These are phyloP conservation scores for Yponomeuta sedellus DNA, from an alignment of 2,888 invertebrate species.

Conservation along the genomic window DNA sequence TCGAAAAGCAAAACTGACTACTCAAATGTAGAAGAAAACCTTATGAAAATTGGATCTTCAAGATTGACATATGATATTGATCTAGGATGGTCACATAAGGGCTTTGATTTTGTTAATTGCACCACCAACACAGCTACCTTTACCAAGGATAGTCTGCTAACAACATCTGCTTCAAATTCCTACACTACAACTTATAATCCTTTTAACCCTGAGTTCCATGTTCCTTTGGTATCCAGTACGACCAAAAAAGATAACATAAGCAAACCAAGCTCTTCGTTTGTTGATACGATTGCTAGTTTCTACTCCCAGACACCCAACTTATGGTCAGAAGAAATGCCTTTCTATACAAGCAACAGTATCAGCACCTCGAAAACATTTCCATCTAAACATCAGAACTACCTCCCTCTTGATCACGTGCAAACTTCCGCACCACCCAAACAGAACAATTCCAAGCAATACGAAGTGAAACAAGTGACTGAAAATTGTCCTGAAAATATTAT, in stretches of 20 bases:
- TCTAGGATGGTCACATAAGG: slow-evolving; percentile 69
- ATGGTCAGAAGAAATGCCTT: slow-evolving; percentile 65
- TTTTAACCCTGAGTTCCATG: slow-evolving; percentile 67
- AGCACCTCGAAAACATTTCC: slow-evolving; percentile 39
- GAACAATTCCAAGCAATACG: slow-evolving; percentile 46
- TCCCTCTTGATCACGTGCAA: slow-evolving; percentile 42
- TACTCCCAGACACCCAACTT: slow-evolving; percentile 62
- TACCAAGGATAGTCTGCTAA: slow-evolving; percentile 58
- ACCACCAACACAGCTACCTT: slow-evolving; percentile 52
- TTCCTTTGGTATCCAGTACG: slow-evolving; percentile 53
- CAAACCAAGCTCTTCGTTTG: slow-evolving; percentile 51
- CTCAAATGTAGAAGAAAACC: slow-evolving; percentile 59
- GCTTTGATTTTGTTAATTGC: slow-evolving; percentile 64
- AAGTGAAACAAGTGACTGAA: slow-evolving; percentile 42
- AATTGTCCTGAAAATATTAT: slow-evolving; percentile 33
- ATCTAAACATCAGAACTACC: slow-evolving; percentile 54
- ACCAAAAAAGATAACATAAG: slow-evolving; percentile 52
- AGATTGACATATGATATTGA: slow-evolving; percentile 69
- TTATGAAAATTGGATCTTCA: slow-evolving; percentile 67
- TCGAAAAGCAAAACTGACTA: slow-evolving; percentile 62
- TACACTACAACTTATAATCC: slow-evolving; percentile 63
- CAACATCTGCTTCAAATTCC: slow-evolving; percentile 46
- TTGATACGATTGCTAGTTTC: slow-evolving; percentile 61
- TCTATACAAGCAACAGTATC: slow-evolving; percentile 53
- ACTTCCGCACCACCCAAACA: slow-evolving; percentile 39